phyloP scores from a whole-genome alignment of 2,113 vertebrate genomes.

The Tetrao urogallus region DNA sequence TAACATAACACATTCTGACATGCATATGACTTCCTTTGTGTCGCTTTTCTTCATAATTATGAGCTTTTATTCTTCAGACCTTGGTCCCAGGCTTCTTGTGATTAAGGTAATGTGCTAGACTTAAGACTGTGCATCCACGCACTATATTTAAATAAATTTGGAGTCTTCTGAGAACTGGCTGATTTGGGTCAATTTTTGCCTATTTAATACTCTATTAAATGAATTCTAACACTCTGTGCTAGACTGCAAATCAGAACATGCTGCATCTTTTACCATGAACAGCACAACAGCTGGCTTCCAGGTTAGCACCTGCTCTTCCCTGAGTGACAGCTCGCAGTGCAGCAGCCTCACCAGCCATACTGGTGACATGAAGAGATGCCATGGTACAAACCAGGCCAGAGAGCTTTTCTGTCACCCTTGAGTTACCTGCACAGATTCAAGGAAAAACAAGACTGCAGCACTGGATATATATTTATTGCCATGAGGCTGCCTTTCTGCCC shows the following conservation, averaged over 20 bases:
- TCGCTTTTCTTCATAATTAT: not conserved
- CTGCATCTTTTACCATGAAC: not conserved
- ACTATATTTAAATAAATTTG: not conserved
- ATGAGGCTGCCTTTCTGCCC: rapidly evolving
- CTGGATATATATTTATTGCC: not conserved
- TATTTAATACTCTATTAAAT: not conserved
- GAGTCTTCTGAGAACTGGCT: not conserved
- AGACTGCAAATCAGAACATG: not conserved
- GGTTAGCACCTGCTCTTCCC: not conserved
- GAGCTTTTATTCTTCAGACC: not conserved
- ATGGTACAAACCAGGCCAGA: not conserved
- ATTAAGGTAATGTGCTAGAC: not conserved
- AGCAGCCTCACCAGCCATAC: not conserved
- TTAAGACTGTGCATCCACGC: not conserved
- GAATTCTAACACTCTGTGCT: not conserved
- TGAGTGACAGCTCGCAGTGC: not conserved
- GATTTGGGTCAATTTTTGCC: not conserved
- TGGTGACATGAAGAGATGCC: not conserved
- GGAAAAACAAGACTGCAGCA: not conserved
- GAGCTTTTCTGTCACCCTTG: not conserved
- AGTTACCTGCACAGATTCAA: not conserved
- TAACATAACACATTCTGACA: not conserved
- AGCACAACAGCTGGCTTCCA: not conserved
- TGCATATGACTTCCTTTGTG: not conserved
- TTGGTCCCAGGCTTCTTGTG: not conserved